Evolutionary conservation across 2,888 invertebrate species (phyloP).

Genomic region (Microctonus aethiopoides): DNA sequence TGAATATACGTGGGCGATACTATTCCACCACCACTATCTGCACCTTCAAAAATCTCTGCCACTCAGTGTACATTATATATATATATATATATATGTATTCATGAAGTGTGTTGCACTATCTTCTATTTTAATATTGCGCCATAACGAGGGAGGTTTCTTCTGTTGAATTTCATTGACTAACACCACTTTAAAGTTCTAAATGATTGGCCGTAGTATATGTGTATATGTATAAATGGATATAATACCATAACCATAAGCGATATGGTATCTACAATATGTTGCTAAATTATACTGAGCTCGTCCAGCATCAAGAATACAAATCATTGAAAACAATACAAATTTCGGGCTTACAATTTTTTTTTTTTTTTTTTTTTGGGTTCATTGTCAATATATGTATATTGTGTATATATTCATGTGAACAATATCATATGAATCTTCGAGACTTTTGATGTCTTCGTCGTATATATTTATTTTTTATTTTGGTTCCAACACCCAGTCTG

Average conservation of each 20-base stretch:
- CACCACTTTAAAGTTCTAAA: neutral
- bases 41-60: conserved; percentile 39
- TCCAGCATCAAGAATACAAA: neutral
- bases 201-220: neutral
- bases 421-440: conserved; percentile 18
- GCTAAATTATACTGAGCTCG: neutral
- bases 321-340: neutral
- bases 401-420: neutral
- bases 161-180: neutral
- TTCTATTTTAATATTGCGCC: neutral
- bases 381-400: neutral
- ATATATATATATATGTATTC: neutral
- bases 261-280: neutral
- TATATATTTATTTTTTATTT: conserved; percentile 2
- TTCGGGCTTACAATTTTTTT: neutral
- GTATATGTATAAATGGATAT: neutral
- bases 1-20: conserved; percentile 65
- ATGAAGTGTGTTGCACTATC: neutral
- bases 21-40: conserved; percentile 52
- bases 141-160: neutral
- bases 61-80: too few species aligned
- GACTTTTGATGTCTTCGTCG: conserved; percentile 26
- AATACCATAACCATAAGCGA: neutral
- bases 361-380: neutral
- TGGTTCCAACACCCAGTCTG: conserved; percentile 6